Conservation (phyloP, 2,888 invertebrate genomes). For the Oscheius sp. region DNA sequence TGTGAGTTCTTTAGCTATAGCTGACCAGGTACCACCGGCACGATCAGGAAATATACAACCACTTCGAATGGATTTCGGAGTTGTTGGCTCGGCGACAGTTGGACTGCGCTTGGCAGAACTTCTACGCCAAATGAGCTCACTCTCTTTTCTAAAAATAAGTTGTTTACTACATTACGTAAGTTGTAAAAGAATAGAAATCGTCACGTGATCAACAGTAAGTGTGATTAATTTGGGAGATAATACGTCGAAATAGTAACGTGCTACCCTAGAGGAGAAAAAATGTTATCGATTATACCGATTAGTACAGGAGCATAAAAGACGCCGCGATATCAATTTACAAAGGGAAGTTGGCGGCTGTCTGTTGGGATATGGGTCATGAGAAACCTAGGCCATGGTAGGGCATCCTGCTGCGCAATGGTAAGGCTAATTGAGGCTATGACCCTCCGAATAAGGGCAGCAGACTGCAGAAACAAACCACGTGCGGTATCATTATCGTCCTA, state of each 20-base stretch:
- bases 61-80: constrained; percentile 18
- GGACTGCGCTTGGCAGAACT: constrained; percentile 27
- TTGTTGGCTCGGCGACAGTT: neutral
- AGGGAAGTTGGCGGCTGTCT: constrained; percentile 2
- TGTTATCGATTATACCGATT: neutral
- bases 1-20: constrained; percentile 57
- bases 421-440: constrained; percentile 30
- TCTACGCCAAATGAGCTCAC: constrained; percentile 52
- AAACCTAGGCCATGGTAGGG: constrained; percentile 12
- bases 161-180: neutral
- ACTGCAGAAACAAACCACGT: constrained; percentile 27
- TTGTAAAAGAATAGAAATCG: neutral
- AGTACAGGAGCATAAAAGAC: neutral
- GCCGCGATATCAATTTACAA: no score
- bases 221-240: constrained; percentile 7
- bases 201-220: neutral
- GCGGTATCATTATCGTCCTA: constrained; percentile 17
- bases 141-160: constrained; percentile 21
- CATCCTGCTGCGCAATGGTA: constrained; percentile 27
- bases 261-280: neutral
- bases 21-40: constrained; percentile 44
- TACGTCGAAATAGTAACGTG: neutral
- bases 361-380: constrained; percentile 25
- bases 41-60: constrained; percentile 22
- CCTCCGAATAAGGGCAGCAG: constrained; percentile 23